These are phyloP conservation scores for Megaceryle alcyon DNA, from an alignment of 2,797 vertebrate species.

Conservation along the genomic window DNA sequence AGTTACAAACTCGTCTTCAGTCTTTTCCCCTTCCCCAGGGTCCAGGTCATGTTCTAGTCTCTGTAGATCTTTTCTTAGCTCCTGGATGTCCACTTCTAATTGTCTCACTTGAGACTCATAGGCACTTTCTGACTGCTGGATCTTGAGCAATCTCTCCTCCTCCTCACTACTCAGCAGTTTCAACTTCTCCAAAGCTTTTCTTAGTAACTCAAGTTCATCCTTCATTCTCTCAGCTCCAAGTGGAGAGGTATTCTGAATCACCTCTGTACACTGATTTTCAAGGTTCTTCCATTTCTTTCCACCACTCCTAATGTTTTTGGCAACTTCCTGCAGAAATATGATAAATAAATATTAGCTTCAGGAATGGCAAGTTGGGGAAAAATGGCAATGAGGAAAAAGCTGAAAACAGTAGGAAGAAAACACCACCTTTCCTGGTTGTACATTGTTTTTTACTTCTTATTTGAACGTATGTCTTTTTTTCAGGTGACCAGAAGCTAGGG, in stretches of 20 bases:
- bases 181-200: constrained; percentile 84
- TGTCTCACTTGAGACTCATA: constrained; percentile 75
- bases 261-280: constrained; percentile 77
- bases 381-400: not conserved
- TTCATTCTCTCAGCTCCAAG: constrained; percentile 84
- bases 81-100: constrained; percentile 80
- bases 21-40: constrained; percentile 32
- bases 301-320: constrained; percentile 78
- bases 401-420: not conserved
- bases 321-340: constrained; percentile 63
- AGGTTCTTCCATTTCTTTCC: constrained; percentile 83
- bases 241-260: constrained; percentile 87
- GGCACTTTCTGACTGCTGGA: constrained; percentile 79
- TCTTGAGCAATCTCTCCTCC: constrained; percentile 76
- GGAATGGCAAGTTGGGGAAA: not conserved
- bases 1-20: constrained; percentile 84
- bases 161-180: constrained; percentile 77
- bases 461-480: not conserved
- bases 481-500: not conserved
- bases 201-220: constrained; percentile 84
- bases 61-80: constrained; percentile 78
- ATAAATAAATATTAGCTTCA: not conserved
- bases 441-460: not conserved
- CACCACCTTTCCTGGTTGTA: not conserved
- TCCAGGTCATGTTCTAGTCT: constrained; percentile 79